These are phyloP conservation scores for Hassar affinis DNA, from an alignment of 2,113 vertebrate genomes.

Conservation along the genomic window DNA sequence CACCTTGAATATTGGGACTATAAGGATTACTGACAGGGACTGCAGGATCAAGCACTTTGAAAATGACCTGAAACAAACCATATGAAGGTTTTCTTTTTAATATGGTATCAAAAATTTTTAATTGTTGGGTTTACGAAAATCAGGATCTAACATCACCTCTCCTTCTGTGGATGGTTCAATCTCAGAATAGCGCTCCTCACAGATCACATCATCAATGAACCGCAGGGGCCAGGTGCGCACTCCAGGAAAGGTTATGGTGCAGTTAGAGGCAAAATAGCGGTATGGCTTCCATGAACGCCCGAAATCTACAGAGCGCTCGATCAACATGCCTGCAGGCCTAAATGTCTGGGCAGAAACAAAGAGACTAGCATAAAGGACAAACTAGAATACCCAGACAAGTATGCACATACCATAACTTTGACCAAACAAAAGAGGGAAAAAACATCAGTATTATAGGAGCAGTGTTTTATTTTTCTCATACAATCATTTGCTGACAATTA, in stretches of 20 bases:
- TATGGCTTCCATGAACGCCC: conserved; percentile 81
- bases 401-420: background rate
- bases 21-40: conserved; percentile 82
- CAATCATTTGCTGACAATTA: background rate
- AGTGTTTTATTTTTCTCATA: background rate
- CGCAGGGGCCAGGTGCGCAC: conserved; percentile 63
- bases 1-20: conserved; percentile 82
- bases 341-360: conserved; percentile 73
- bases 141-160: conserved; percentile 66
- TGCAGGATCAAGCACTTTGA: conserved; percentile 85
- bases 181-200: conserved; percentile 84
- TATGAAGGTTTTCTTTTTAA: conserved; percentile 1
- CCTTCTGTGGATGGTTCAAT: conserved; percentile 83
- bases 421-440: background rate
- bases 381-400: background rate
- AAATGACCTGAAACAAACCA: conserved; percentile 78
- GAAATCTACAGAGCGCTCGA: conserved; percentile 78
- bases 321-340: conserved; percentile 81
- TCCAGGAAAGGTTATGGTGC: conserved; percentile 76
- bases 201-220: conserved; percentile 78
- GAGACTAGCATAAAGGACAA: background rate
- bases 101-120: background rate
- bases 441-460: background rate
- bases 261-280: conserved; percentile 84
- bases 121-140: background rate